These are phyloP conservation scores for Pseudomyrmex sp. DNA, from an alignment of 1,140 invertebrate genomes.

Conservation along the genomic window DNA sequence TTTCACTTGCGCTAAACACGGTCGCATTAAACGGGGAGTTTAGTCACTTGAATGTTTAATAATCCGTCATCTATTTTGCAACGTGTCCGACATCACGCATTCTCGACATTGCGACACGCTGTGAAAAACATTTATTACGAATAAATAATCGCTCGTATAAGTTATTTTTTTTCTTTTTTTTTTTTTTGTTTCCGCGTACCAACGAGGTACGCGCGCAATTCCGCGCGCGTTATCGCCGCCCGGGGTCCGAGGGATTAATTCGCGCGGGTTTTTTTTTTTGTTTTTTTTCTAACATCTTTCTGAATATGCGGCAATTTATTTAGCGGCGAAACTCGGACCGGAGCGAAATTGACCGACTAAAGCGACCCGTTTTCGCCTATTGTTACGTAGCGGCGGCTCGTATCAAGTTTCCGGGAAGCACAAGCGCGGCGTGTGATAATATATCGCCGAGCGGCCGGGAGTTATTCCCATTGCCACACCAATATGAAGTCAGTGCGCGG, in stretches of 20 bases:
- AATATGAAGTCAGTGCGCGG: constrained; percentile 30
- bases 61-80: neutral
- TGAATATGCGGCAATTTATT: constrained; percentile 1
- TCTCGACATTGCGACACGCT: neutral
- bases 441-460: constrained; percentile 12
- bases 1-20: too few species aligned
- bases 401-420: constrained; percentile 58
- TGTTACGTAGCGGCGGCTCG: constrained; percentile 33
- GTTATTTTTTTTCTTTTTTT: neutral
- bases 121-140: neutral
- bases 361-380: constrained; percentile 42
- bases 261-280: too few species aligned
- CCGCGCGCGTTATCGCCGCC: neutral
- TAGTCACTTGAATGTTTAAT: constrained; percentile 1
- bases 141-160: neutral
- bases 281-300: neutral
- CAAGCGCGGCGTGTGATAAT: constrained; percentile 33
- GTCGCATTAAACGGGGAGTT: neutral
- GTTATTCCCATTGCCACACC: constrained; percentile 38
- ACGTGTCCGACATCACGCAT: neutral
- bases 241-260: neutral
- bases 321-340: constrained; percentile 1
- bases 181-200: too few species aligned
- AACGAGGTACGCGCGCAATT: too few species aligned
- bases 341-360: constrained; percentile 45